These are phyloP conservation scores for Cephalotes varians DNA, from an alignment of 2,888 invertebrate genomes.

Conservation along the genomic window DNA sequence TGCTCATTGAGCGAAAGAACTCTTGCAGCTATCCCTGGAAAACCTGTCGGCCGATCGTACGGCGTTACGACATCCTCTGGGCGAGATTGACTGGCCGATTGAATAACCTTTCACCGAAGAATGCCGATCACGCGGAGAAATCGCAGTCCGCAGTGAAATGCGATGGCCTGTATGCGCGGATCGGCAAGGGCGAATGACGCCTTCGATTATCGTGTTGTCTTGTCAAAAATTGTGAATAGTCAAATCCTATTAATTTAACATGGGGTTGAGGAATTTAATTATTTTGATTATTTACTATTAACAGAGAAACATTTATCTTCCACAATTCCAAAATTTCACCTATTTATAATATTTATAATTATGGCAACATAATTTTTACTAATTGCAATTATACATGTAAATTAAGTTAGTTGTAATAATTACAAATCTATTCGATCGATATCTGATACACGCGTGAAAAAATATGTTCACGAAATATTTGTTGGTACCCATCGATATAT, in stretches of 20 bases:
- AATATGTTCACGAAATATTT: not conserved
- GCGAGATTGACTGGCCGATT: conserved; percentile 23
- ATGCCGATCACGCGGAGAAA: conserved; percentile 57
- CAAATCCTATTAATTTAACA: not conserved
- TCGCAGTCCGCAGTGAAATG: not conserved
- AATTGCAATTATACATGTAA: not conserved
- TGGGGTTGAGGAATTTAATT: not conserved
- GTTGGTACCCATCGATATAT: not conserved
- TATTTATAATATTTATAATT: not conserved
- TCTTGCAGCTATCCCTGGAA: conserved; percentile 6
- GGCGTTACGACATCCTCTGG: conserved; percentile 42
- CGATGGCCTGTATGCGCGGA: not conserved
- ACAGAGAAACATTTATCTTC: not conserved
- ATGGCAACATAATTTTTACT: not conserved
- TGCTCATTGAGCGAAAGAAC: conserved; percentile 51
- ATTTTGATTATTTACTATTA: not conserved
- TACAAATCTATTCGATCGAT: not conserved
- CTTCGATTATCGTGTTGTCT: not conserved
- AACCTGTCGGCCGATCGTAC: conserved; percentile 41
- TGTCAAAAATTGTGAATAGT: not conserved
- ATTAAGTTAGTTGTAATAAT: not conserved
- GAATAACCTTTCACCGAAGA: conserved; percentile 58
- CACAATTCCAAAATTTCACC: not conserved
- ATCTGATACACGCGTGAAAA: not conserved
- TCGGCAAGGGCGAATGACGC: not conserved